Evolutionary conservation across 2,888 invertebrate genomes (phyloP), one percentile per base, ranked within the genome.

Genomic region (Ellobium chinense): DNA sequence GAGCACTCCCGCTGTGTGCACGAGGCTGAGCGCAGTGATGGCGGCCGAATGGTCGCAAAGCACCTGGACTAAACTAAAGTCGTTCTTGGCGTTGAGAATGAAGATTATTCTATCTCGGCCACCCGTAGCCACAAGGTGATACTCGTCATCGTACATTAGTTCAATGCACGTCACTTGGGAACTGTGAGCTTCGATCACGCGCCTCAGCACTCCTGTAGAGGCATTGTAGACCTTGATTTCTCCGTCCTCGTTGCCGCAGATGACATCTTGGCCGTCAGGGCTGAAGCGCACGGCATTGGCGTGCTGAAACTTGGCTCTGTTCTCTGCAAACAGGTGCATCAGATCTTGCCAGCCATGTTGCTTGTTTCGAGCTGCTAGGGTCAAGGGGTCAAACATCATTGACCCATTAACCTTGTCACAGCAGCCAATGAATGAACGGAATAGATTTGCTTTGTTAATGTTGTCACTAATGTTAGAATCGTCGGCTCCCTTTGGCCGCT

Each of bases 171-270:
- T 79, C 18, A 79, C 79, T 37, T 72, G 63, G 1, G 79, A 60
- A 37, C 65, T 79, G 66, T 79, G 79, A 0, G 79, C 79, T 31
- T 79, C 79, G n/a, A 79, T 79, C 4, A 79, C 79, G 0, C 73
- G 72, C 14, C 66, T 60, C 24, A 78, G 34, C 5, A 79, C 60
- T 12, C 73, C 79, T 27, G 79, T 56, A 4, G 73, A 65, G 14
- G 72, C 72, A 1, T 79, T 73, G 58, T 79, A 79, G 29, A 79
- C 79, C 24, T 79, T 79, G 9, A 79, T 79, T 24, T 79, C 79
- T 21, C 79, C 79, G 3, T 62, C 63, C 21, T 73, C 65, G 39
- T 79, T 73, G 1, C 79, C 79, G 12, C 72, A 72, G 34, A 79
- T 70, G 3, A 79, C 66, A 37, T 79, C 79, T 27, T 72, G 62